Evolutionary conservation across 2,113 vertebrate genomes (phyloP), one percentile per base, ranked within the genome.

Genomic region (Anguilla japonica): DNA sequence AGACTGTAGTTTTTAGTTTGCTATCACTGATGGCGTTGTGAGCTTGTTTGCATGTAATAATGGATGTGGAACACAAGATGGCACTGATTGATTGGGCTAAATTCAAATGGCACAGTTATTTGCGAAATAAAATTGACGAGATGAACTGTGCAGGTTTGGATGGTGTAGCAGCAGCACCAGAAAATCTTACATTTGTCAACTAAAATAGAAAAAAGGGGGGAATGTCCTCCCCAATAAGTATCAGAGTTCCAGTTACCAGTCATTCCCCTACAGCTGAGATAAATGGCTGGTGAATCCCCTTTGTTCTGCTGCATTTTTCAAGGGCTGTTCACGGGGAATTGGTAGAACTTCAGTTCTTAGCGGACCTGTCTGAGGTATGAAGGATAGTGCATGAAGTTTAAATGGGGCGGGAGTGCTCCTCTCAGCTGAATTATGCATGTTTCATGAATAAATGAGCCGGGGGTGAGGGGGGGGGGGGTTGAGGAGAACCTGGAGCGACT

Each of bases 391-490:
- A 13, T 34, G 29, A 3, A 75, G 71, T 75, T 13, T 29, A 75
- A 75, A 75, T 11, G 71, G 71, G n/a, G 15, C 13, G 71, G 67
- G 71, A 71, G 63, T n/a, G 63, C 78, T 79, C 26, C 13, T 79
- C 8, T 40, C 29, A 40, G 29, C 1, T 86, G 56, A 86, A 86
- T 86, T 82, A 86, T 86, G 34, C n/a, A 86, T 82, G 79, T 41
- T 34, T 71, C 79, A 67, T 82, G 8, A 82, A 86, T 86, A 82
- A 81, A 46, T 43, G 79, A 82, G 53, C 56, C 9, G 16, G 80
- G 67, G 56, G 79, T 71, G 56, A 1, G 34, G 34, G 34, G 34
- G 34, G 34, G 34, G 34, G 34, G 34, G 34, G 34, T 34, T 34
- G 34, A 79, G 56, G 34, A 34, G 56, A 50, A n/a, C 79, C 80